Base-by-base conservation (phyloP, 2,113 vertebrate species). In the Nematolebias whitei region DNA sequence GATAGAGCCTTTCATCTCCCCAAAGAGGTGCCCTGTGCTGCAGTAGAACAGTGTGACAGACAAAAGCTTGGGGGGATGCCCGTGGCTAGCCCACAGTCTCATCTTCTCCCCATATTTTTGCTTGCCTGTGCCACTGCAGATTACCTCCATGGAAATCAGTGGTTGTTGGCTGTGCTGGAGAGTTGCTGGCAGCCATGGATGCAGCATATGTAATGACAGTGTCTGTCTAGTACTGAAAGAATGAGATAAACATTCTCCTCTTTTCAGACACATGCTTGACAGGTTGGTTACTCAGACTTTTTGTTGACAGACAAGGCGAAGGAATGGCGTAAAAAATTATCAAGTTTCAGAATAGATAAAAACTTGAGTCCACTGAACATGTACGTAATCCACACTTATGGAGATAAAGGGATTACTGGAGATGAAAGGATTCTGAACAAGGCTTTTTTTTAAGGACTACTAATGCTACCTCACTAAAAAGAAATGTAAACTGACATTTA, bases 21-120 rank as follows among this genome's bases (percentile, higher is more conserved):
- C 74, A 74, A 74, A 81, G 80, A 80, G 75, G 72, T 78, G 66
- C 66, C 78, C 71, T 55, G 65, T 23, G 67, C 71, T 76, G 60
- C 54, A 60, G 58, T 39, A 76, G 66, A 84, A 71, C 80, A 77
- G 76, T 69, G 41, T 89, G 80, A 86, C 77, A 89, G 78, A 86
- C 71, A 83, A 76, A 80, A 71, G 83, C 87, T 90, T 76, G 66
- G 68, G 87, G 88, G 83, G 66, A 74, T 54, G 88, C 89, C 84
- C 29, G 12, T 80, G 83, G 88, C 86, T 78, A 65, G 64, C 76
- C 75, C 64, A 22, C 57, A 43, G 78, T 62, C 65, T 83, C 84
- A 74, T 71, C 73, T 72, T 53, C 76, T 52, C 59, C 72, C 71
- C 81, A 75, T 90, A 85, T 83, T 86, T 79, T 85, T 6, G 64